Evolutionary conservation across 2,888 invertebrate genomes (phyloP), one percentile per base, ranked within the genome.

Genomic region (Mesochorus sp.): DNA sequence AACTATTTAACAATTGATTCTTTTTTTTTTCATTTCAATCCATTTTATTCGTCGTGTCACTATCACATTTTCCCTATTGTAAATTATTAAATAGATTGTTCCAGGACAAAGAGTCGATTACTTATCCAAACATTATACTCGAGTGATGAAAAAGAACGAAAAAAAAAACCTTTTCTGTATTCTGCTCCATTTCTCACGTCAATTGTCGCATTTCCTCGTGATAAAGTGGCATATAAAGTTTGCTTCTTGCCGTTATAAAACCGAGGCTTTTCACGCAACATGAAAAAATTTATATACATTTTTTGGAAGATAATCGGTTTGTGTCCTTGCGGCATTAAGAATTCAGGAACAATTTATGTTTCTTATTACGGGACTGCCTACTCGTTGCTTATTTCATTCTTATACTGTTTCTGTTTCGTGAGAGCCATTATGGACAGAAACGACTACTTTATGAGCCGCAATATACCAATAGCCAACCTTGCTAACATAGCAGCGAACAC

Each of bases 301-400:
- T 71, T 62, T 28, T 31, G 39, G 51, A 61, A 61, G 62, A 19
- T 51, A n/a, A 39, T 71, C n/a, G 71, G 71, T 31, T 6, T 71
- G 31, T 71, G 53, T 28, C 71, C 71, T 0, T 61, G 51, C 10
- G 10, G 14, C 42, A 37, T 71, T 10, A 62, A 47, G 39, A 14
- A 62, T 19, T 34, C 28, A 6, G 39, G 39, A 42, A 62, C 14
- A 10, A 62, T 71, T 8, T 8, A 31, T 17, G 10, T 62, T 42
- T 71, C 71, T 10, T 53, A 53, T n/a, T 19, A 17, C 5, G 62
- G 71, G 10, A 51, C 14, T 12, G 12, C 42, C 31, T 42, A 71
- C 12, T 39, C 71, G 14, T 37, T 51, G 3, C 6, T 51, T n/a
- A 2, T 51, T n/a, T 24, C 61, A 14, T 19, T 61, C 1, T 10